Evolutionary conservation across 2,797 vertebrate genomes (phyloP).

Genomic region (Ptychadena robeensis): DNA sequence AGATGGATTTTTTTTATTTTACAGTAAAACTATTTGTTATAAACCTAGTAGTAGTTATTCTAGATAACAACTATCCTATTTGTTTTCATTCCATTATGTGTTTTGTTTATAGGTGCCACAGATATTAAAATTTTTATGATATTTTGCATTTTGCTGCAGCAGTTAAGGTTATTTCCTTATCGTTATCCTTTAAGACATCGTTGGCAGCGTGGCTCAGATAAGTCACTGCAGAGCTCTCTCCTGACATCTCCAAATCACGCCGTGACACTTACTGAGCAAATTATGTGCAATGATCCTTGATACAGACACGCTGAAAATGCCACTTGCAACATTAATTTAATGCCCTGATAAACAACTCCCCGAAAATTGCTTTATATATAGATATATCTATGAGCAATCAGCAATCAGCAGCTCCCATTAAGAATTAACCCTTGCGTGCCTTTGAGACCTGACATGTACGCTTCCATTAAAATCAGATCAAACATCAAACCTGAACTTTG

Average conservation of each 20-base stretch:
- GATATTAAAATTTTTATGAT: too few species aligned
- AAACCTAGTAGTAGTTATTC: too few species aligned
- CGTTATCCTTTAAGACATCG: not conserved
- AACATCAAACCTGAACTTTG: too few species aligned
- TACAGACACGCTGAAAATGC: slow-evolving; percentile 10
- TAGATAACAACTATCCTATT: too few species aligned
- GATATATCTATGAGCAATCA: not conserved
- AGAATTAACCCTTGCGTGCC: slow-evolving; percentile 10
- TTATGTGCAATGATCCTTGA: slow-evolving; percentile 15
- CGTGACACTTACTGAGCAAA: slow-evolving; percentile 23
- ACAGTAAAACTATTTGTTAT: too few species aligned
- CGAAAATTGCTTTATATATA: not conserved
- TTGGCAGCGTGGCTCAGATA: not conserved
- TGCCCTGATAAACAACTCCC: slow-evolving; percentile 31
- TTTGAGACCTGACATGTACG: too few species aligned
- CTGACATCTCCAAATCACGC: slow-evolving; percentile 17
- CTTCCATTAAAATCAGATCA: too few species aligned
- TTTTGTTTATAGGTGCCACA: too few species aligned
- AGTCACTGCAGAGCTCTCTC: not conserved
- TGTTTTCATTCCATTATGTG: too few species aligned
- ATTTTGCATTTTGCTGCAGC: too few species aligned
- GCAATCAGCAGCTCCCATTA: not conserved
- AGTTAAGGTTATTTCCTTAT: not conserved
- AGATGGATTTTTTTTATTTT: too few species aligned
- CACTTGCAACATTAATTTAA: slow-evolving; percentile 29